Percentiles rank a stretch among this genome's conserved stretches.
These are phyloP conservation scores for Nibea coibor DNA, from an alignment of 2,113 vertebrate species.

Conservation along the genomic window DNA sequence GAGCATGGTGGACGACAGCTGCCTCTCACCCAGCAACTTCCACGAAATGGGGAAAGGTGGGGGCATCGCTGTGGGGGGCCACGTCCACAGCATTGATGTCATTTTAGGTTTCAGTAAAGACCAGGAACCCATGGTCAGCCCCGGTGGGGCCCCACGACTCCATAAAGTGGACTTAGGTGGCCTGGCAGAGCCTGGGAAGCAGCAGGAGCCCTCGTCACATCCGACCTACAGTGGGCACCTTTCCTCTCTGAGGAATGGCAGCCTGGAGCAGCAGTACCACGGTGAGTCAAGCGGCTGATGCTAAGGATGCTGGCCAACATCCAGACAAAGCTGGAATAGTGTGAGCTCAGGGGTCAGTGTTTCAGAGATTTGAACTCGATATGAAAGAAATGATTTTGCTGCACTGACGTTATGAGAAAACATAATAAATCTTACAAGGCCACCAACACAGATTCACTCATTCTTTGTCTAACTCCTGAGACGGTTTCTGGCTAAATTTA, in stretches of 20 bases:
- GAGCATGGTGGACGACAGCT: constrained; percentile 86
- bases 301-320: background rate
- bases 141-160: constrained; percentile 56
- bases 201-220: constrained; percentile 48
- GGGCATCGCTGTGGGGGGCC: constrained; percentile 71
- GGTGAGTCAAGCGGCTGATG: constrained; percentile 68
- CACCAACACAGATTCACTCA: background rate
- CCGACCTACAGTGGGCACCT: constrained; percentile 70
- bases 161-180: constrained; percentile 71
- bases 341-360: background rate
- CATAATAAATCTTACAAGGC: constrained; percentile 1
- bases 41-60: constrained; percentile 85
- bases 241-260: constrained; percentile 62
- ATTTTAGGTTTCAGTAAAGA: constrained; percentile 87
- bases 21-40: constrained; percentile 84
- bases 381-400: background rate
- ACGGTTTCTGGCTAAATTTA: no score
- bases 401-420: background rate
- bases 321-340: background rate
- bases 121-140: constrained; percentile 80
- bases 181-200: constrained; percentile 62
- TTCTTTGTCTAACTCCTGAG: background rate
- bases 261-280: constrained; percentile 66
- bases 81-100: constrained; percentile 87
- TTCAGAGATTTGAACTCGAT: constrained; percentile 30